Evolutionary conservation across 2,113 vertebrate species (phyloP), one percentile per base, ranked within the genome.

Genomic region (Hiodon alosoides): DNA sequence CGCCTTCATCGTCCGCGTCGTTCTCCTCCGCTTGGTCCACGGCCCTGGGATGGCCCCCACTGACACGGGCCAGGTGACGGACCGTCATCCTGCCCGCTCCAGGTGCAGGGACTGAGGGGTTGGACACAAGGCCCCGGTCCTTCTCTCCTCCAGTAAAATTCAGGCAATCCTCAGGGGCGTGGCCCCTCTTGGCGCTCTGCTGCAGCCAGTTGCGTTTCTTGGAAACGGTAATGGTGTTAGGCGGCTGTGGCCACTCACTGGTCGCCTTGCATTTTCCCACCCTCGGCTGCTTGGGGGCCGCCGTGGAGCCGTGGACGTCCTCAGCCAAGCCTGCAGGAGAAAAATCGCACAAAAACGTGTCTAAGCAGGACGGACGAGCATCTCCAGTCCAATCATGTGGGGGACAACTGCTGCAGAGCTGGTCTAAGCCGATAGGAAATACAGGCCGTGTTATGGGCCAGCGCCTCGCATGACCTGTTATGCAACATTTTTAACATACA

Each of bases 191-290:
- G 0, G 89, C 85, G 84, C 95, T 97, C 85, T 99, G 96, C 87
- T 96, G 94, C 16, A 99, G 87, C 97, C 97, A 99, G 86, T 94
- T 98, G 71, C 95, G 94, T 79, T 99, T 98, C 87, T 99, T 99
- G 51, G 96, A 98, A 71, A 99, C 97, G 0, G 97, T 99, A 75
- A 99, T 98, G 87, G 88, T 94, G 83, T 93, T 96, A 81, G 86
- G 82, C 73, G 88, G 90, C 0, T 77, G 80, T 77, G 48, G 81
- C 68, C 16, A 13, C 69, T 86, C 87, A 2, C 64, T 70, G 14
- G 57, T 59, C 50, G 58, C 55, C 14, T 48, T 60, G 78, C 78
- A 83, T 79, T 89, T 89, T 0, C 72, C 79, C 72, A 80, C 81
- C 79, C 81, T 83, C 77, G 83, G 79, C 78, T 87, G 86, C 80